These are phyloP conservation scores for Orcinus orca DNA, from an alignment of 2,113 vertebrate species.

Conservation along the genomic window DNA sequence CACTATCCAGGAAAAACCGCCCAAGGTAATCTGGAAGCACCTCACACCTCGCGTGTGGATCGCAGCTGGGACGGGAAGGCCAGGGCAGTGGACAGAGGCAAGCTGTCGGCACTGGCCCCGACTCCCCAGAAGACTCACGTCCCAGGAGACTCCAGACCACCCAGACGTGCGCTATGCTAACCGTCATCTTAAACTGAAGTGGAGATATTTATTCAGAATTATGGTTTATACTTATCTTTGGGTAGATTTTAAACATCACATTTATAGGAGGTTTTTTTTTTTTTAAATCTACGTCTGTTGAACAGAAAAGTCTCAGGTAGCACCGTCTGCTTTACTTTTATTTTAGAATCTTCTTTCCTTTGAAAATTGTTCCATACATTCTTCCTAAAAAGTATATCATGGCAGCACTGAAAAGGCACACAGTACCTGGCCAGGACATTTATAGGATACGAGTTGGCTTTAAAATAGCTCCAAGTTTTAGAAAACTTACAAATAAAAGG, in stretches of 20 bases:
- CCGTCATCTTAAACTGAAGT: constrained; percentile 29
- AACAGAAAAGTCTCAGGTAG: constrained; percentile 15
- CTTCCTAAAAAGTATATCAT: background rate
- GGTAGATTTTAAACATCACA: constrained; percentile 54
- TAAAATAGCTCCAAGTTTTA: constrained; percentile 19
- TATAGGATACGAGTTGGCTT: background rate
- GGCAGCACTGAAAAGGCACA: background rate
- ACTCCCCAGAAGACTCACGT: background rate
- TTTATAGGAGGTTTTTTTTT: background rate
- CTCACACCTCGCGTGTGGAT: background rate
- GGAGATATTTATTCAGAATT: constrained; percentile 48
- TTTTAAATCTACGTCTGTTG: background rate
- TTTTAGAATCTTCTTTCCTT: constrained; percentile 15
- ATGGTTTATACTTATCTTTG: constrained; percentile 52
- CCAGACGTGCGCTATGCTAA: constrained; percentile 36
- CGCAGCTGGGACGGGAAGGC: background rate
- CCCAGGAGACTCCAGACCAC: constrained; percentile 44
- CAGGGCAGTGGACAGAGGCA: background rate
- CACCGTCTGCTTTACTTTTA: background rate
- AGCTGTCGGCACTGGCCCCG: background rate
- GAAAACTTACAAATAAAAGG: background rate
- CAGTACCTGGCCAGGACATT: background rate
- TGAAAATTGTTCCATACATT: background rate
- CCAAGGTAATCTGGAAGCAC: background rate
- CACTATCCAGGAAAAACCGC: background rate